Base-by-base conservation (phyloP, 2,797 vertebrate species). In the Pangasius djambal region DNA sequence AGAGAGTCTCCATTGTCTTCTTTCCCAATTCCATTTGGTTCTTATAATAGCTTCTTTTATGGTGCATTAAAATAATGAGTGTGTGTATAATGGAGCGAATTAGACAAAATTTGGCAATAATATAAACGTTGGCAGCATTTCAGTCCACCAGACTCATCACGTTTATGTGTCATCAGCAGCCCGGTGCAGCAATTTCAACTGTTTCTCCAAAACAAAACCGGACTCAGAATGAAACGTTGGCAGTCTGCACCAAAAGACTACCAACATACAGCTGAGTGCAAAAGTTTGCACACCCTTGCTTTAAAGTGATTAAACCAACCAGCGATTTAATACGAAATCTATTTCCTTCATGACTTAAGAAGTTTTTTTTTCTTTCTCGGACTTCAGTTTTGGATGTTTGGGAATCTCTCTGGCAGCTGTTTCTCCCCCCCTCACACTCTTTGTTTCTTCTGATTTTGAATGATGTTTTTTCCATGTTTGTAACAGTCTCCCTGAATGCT, bases 21-120 rank as follows among this genome's bases (percentile, higher is more conserved):
- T 9, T 31, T 48, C 5, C 77, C 69, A 85, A 50, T 12, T 52
- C 50, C 18, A 65, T 85, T 90, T 83, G 87, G 61, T 34, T 61
- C 55, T 84, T 81, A 61, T 44, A 86, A 67, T 34, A 74, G 52
- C 72, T 88, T 70, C 15, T 79, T 72, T 79, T 86, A 79, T 70
- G 75, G 34, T 50, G 59, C 83, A 34, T 85, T 85, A 69, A 50
- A 85, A 37, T 55, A 85, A 75, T 74, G 74, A 87, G 74, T 57
- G 34, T 61, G 69, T 61, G 44, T 79, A 87, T 78, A 86, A 88
- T 89, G 50, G 5, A 74, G 55, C 48, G 55, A 34, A 89, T 87
- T 89, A 83, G 67, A 61, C 28, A 31, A 83, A 90, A 91, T 78
- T 83, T 83, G 7, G 75, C 89, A 87, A 57, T 87, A 52, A 83